A percentile compares a stretch with the other conserved stretches of the same genome.
phyloP scores from a whole-genome alignment of 2,797 vertebrate genomes.

The Catostomus latipinnis region DNA sequence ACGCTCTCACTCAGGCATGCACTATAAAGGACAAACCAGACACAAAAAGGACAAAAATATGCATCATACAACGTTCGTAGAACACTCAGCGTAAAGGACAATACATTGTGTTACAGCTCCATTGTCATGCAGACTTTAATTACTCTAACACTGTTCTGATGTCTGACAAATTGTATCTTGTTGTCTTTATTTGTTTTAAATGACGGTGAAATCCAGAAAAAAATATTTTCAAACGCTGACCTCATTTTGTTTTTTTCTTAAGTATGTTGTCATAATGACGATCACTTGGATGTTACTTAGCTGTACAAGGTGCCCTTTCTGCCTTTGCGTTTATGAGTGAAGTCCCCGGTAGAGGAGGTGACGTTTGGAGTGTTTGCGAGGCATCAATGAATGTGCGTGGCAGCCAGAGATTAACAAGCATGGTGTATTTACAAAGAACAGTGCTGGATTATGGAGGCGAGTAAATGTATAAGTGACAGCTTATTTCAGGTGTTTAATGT shows the following conservation, averaged over 20 bases:
- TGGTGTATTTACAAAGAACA: constrained; percentile 63
- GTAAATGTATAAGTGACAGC: constrained; percentile 71
- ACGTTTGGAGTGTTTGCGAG: constrained; percentile 70
- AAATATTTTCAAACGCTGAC: constrained; percentile 77
- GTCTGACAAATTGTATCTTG: constrained; percentile 79
- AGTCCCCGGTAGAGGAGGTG: constrained; percentile 62
- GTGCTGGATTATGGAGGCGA: constrained; percentile 74
- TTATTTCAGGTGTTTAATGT: constrained; percentile 70
- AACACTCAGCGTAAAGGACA: constrained; percentile 47
- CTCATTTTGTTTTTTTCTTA: constrained; percentile 65
- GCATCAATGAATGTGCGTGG: constrained; percentile 74
- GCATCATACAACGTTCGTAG: constrained; percentile 71
- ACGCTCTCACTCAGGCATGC: constrained; percentile 81
- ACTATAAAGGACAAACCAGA: constrained; percentile 72
- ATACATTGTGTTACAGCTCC: constrained; percentile 71
- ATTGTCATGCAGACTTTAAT: constrained; percentile 68
- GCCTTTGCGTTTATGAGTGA: constrained; percentile 73
- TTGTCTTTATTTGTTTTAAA: constrained; percentile 68
- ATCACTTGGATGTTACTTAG: constrained; percentile 69
- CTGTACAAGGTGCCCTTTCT: constrained; percentile 78
- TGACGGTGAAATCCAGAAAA: constrained; percentile 77
- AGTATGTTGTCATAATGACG: constrained; percentile 76
- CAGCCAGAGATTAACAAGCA: constrained; percentile 63
- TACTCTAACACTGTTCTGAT: constrained; percentile 74
- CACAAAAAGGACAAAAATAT: constrained; percentile 76